phyloP scores from a whole-genome alignment of 2,888 invertebrate genomes.

The Brachyptera putata region DNA sequence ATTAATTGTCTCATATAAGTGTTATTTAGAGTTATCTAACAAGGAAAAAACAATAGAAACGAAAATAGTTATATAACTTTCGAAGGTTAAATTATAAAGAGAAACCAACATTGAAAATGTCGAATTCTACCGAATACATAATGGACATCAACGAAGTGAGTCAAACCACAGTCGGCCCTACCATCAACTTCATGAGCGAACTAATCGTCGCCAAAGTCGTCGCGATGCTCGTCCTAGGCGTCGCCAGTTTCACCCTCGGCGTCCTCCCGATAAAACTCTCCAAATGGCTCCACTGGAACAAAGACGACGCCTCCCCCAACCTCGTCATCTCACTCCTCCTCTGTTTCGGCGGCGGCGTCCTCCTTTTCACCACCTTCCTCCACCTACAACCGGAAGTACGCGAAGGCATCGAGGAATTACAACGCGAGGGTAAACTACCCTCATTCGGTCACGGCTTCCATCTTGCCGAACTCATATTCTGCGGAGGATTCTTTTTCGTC shows the following conservation, averaged over 20 bases:
- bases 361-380: constrained; percentile 60
- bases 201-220: constrained; percentile 68
- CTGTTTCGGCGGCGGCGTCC: constrained; percentile 62
- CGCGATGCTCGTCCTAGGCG: constrained; percentile 72
- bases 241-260: constrained; percentile 71
- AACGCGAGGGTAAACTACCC: constrained; percentile 46
- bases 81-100: neutral
- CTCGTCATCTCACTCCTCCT: constrained; percentile 54
- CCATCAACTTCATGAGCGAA: neutral
- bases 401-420: constrained; percentile 51
- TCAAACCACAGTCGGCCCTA: neutral
- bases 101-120: neutral
- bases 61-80: too few species aligned
- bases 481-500: constrained; percentile 60
- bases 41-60: too few species aligned
- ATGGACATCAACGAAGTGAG: neutral
- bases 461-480: constrained; percentile 56
- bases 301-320: constrained; percentile 32
- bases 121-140: neutral
- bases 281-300: constrained; percentile 59
- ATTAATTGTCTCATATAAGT: too few species aligned
- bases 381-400: constrained; percentile 63
- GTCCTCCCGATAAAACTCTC: constrained; percentile 67
- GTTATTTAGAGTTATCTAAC: too few species aligned
- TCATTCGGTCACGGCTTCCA: constrained; percentile 47